Evolutionary conservation across 2,888 invertebrate genomes (phyloP), one percentile per base, ranked within the genome.

Genomic region (Arenicola marina): DNA sequence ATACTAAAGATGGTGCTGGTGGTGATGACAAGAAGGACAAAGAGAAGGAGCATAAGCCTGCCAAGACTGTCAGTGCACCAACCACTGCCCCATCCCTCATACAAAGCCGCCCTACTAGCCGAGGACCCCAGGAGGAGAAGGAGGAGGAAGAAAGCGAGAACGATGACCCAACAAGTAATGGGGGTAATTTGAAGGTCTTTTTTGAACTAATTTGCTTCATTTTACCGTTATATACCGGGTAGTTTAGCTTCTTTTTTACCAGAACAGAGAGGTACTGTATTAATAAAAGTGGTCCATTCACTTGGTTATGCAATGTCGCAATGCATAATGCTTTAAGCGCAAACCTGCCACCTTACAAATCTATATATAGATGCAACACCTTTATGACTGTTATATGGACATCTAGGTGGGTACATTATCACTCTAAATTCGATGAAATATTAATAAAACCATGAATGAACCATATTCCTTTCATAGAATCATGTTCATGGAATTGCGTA

Each of bases 151-250:
- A 86, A 62, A 86, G 85, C 59, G 86, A 86, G 68, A 84, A 86
- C 72, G 87, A 87, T 76, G 87, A 87, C 73, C 86, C 86, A 1
- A 84, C 86, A 68, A 86, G 85, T 85, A 71, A 65, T 68, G 51
- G 59, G 11, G 29, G 7, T 54, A 43, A 21, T 48, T 7, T 38
- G 7, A 48, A n/a, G 26, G 48, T 21, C 15, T n/a, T 11, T 48
- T 11, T 48, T 48, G 48, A 24, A 48, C 7, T n/a, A 24, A n/a
- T 48, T 48, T 24, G 26, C 18, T 18, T 15, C 11, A 11, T 15
- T 18, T 18, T 18, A 11, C 38, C 38, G 11, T 15, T 38, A 15
- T 38, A 38, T 15, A 38, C 38, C 18, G 38, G 38, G 18, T 38
- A 15, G 38, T 38, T 38, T 15, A 38, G 18, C 38, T 18, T 15